A percentile compares a stretch with the other conserved stretches of the same genome.
Evolutionary conservation across 1,140 invertebrate genomes (phyloP).

Genomic region (Leptinotarsa lineolata): DNA sequence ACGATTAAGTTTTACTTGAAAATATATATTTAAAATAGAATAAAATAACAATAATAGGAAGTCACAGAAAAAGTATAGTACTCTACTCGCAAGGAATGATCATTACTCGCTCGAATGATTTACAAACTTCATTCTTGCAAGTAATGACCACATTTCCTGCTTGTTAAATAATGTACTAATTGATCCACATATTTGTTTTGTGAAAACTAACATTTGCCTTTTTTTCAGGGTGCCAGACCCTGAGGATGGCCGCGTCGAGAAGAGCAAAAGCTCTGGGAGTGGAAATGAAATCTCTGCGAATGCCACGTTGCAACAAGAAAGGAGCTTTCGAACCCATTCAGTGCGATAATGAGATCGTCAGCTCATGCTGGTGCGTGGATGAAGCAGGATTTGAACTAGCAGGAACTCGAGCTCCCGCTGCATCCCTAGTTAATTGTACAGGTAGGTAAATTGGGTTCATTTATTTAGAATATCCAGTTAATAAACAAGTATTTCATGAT

Average conservation of each 20-base stretch:
- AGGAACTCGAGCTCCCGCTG: conserved; percentile 70
- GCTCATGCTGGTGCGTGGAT: conserved; percentile 82
- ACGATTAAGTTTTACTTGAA: too few relatives aligned
- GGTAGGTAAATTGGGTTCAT: conserved; percentile 57
- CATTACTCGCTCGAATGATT: too few relatives aligned
- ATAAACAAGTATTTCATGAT: too few relatives aligned
- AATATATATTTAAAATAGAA: too few relatives aligned
- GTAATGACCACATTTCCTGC: too few relatives aligned
- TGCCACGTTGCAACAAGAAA: conserved; percentile 69
- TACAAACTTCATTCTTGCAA: too few relatives aligned
- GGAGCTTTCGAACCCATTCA: conserved; percentile 80
- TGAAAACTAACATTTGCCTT: background rate
- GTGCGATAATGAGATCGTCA: conserved; percentile 68
- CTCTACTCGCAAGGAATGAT: too few relatives aligned
- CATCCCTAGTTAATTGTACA: conserved; percentile 71
- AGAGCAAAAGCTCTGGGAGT: conserved; percentile 65
- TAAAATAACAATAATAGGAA: too few relatives aligned
- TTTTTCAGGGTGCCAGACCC: conserved; percentile 68
- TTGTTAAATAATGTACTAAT: too few relatives aligned
- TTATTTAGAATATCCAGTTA: too few relatives aligned
- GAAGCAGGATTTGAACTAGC: conserved; percentile 75
- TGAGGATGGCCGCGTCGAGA: conserved; percentile 65
- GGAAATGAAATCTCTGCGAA: conserved; percentile 59
- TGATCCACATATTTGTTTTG: background rate
- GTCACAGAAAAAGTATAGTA: too few relatives aligned